A percentile compares a stretch with the other conserved stretches of the same genome.
These are phyloP conservation scores for Bruchidius siliquastri DNA, from an alignment of 2,888 invertebrate genomes.

Conservation along the genomic window DNA sequence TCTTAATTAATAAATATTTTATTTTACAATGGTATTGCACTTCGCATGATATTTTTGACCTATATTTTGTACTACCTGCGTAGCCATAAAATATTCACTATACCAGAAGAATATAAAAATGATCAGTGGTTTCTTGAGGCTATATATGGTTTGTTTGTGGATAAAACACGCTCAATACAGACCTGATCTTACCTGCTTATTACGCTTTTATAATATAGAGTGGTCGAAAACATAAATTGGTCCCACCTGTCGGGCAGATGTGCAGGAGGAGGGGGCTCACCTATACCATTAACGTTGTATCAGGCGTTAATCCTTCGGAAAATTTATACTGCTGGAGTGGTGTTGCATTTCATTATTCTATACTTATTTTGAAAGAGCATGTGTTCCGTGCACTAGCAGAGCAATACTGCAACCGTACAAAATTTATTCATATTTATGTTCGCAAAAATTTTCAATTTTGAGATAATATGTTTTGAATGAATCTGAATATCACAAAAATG, in stretches of 20 bases:
- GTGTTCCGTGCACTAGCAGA: too few species aligned
- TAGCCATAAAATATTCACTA: neutral
- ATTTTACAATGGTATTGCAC: too few species aligned
- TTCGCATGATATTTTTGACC: neutral
- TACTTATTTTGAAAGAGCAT: too few species aligned
- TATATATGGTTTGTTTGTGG: neutral
- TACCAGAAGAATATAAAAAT: neutral
- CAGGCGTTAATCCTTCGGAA: neutral
- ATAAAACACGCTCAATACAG: slow-evolving; percentile 2
- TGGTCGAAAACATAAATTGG: slow-evolving; percentile 19
- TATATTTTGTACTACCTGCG: neutral
- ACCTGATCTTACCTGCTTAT: slow-evolving; percentile 18
- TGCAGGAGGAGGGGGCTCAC: slow-evolving; percentile 1
- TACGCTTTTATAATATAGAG: slow-evolving; percentile 19
- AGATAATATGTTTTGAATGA: too few species aligned
- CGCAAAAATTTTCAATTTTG: too few species aligned
- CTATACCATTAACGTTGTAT: neutral
- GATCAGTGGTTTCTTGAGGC: neutral
- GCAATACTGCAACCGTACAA: too few species aligned
- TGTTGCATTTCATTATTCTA: neutral
- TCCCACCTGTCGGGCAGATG: slow-evolving; percentile 24
- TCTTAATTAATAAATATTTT: too few species aligned
- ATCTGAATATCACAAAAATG: too few species aligned
- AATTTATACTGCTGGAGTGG: neutral
- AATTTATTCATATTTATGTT: too few species aligned